Conservation (phyloP, 2,888 invertebrate genomes). For the Ptilodon capucinus region DNA sequence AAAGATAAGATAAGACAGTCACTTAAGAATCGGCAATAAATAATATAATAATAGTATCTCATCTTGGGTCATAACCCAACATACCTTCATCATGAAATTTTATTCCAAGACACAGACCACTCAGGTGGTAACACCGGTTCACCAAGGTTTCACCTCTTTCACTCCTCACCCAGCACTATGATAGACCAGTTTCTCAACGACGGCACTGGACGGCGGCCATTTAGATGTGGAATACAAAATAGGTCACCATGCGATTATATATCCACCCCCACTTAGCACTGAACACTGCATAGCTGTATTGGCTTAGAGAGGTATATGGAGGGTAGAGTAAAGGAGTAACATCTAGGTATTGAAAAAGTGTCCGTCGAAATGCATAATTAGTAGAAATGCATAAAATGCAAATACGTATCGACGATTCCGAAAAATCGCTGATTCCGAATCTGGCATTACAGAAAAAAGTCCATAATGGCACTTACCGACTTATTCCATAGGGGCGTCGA, state of each 20-base stretch:
- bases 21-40: no score
- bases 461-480: no score
- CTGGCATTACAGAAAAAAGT: no score
- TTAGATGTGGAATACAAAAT: conserved; percentile 63
- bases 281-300: background rate
- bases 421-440: no score
- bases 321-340: background rate
- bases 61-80: no score
- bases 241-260: conserved; percentile 68
- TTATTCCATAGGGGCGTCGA: no score
- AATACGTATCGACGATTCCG: no score
- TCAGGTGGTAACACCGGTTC: conserved; percentile 15
- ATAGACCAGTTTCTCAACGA: background rate
- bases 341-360: no score
- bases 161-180: background rate
- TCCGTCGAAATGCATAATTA: no score
- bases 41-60: no score
- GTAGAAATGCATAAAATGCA: no score
- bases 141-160: background rate
- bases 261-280: conserved; percentile 55
- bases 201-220: conserved; percentile 41
- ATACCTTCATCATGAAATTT: conserved; percentile 42
- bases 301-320: background rate
- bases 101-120: conserved; percentile 27
- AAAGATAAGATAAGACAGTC: no score